Evolutionary conservation across 2,888 invertebrate genomes (phyloP).

Genomic region (Cactoblastis cactorum): DNA sequence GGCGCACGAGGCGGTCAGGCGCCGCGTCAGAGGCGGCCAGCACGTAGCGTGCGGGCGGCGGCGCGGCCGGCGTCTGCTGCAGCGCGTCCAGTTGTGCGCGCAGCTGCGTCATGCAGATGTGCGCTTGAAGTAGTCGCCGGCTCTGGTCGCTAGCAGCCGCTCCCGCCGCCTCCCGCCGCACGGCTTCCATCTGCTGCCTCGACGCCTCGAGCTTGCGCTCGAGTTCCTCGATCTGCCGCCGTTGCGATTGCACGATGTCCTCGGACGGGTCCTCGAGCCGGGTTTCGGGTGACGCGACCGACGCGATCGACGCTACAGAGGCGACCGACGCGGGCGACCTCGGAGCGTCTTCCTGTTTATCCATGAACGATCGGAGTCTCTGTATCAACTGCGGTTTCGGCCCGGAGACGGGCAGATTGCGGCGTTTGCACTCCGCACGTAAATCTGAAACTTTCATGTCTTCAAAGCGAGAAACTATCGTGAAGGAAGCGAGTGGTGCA

Average conservation of each 20-base stretch:
- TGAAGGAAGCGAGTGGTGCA: conserved; percentile 52
- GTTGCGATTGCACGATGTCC: conserved; percentile 89
- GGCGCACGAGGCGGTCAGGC: conserved; percentile 51
- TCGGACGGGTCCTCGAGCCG: conserved; percentile 73
- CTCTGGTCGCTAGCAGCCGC: conserved; percentile 69
- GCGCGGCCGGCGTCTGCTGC: conserved; percentile 64
- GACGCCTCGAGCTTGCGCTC: conserved; percentile 89
- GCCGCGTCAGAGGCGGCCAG: conserved; percentile 48
- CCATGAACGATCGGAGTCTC: conserved; percentile 87
- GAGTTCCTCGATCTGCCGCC: conserved; percentile 91
- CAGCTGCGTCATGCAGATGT: conserved; percentile 65
- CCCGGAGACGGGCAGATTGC: conserved; percentile 96
- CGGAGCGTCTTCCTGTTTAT: conserved; percentile 71
- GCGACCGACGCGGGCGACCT: conserved; percentile 62
- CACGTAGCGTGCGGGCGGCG: conserved; percentile 58
- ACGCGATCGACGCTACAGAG: conserved; percentile 48
- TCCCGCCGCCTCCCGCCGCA: conserved; percentile 79
- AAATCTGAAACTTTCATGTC: conserved; percentile 97
- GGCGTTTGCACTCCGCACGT: conserved; percentile 94
- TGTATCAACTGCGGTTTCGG: conserved; percentile 97
- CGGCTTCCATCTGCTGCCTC: conserved; percentile 86
- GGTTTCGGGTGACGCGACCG: conserved; percentile 46
- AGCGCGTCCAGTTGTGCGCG: conserved; percentile 83
- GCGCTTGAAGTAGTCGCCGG: conserved; percentile 82
- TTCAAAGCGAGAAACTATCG: conserved; percentile 84